phyloP scores from a whole-genome alignment of 2,113 vertebrate genomes.

The Tenrec ecaudatus region DNA sequence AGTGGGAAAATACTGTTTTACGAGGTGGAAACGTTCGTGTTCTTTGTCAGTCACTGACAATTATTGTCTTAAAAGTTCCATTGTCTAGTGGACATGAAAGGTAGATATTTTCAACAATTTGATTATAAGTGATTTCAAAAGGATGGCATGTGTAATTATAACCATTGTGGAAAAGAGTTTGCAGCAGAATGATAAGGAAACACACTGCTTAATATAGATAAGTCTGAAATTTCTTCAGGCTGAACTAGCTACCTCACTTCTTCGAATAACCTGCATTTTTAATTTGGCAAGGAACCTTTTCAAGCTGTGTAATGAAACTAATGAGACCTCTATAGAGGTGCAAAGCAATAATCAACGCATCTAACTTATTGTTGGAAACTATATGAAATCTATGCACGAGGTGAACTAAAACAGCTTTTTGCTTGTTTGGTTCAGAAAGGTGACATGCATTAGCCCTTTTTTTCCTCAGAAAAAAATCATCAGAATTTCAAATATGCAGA shows the following conservation, averaged over 20 bases:
- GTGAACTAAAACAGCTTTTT: slow-evolving; percentile 67
- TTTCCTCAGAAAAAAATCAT: slow-evolving; percentile 70
- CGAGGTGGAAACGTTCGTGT: not conserved
- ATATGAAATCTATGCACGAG: slow-evolving; percentile 58
- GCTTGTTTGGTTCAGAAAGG: slow-evolving; percentile 61
- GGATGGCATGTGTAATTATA: slow-evolving; percentile 70
- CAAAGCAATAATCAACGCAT: slow-evolving; percentile 77
- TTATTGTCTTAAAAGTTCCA: not conserved
- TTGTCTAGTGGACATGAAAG: slow-evolving; percentile 11
- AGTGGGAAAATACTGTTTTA: not conserved
- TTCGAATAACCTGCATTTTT: slow-evolving; percentile 82
- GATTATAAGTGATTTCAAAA: slow-evolving; percentile 58
- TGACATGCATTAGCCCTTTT: slow-evolving; percentile 51
- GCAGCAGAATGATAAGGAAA: slow-evolving; percentile 56
- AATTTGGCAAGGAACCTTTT: slow-evolving; percentile 80
- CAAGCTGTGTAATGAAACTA: slow-evolving; percentile 78
- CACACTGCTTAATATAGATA: slow-evolving; percentile 56
- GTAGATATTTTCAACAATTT: slow-evolving; percentile 9
- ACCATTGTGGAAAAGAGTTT: slow-evolving; percentile 61
- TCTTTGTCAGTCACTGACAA: slow-evolving; percentile 4
- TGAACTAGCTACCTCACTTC: slow-evolving; percentile 76
- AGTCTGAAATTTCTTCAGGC: slow-evolving; percentile 75
- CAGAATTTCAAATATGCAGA: slow-evolving; percentile 10
- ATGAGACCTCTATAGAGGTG: slow-evolving; percentile 69
- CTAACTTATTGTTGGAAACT: slow-evolving; percentile 72